Base-by-base conservation (phyloP, 1,140 invertebrate genomes). In the Aculops lycopersici region DNA sequence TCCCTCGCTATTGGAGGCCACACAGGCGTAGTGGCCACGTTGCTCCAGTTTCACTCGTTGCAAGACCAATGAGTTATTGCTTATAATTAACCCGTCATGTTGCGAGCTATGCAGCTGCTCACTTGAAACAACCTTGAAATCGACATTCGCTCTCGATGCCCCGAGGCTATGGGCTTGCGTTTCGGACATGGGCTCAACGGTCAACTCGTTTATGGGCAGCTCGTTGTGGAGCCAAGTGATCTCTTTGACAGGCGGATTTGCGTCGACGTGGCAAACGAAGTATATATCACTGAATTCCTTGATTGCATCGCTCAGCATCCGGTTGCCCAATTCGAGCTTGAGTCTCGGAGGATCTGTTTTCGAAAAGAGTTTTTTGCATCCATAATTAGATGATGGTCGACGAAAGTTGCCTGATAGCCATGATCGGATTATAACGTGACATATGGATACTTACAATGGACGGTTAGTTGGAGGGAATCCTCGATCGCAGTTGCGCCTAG, bases 1-100 rank as follows among this genome's bases (percentile, higher is more conserved):
- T 1, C 80, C 80, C 57, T 83, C 78, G 0, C 69, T 68, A 54
- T 84, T 86, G 55, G 71, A 72, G 0, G 77, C 80, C 2, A 77
- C 71, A 52, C 80, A 86, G 1, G 74, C 75, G 58, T 84, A 86
- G 8, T 45, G 35, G 3, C 55, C 55, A 3, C 51, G 44, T 20
- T 52, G 45, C 17, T 49, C 48, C 17, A 51, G 40, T 17, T 41
- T 40, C 1, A 57, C 52, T n/a, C 48, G 45, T 44, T 57, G 54
- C 14, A 57, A 48, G 1, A 55, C 54, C 8, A 57, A 43, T 8
- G 52, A 77, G 48, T 72, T 71, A 53, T 75, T 74, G 52, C 71
- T 77, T 42, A 77, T 60, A 38, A 79, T 72, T 13, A 78, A 63
- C 14, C 74, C 72, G n/a, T n/a, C n/a, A n/a, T n/a, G n/a, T n/a